Conservation (phyloP, 1,140 invertebrate species). For the Polypedilum vanderplanki region DNA sequence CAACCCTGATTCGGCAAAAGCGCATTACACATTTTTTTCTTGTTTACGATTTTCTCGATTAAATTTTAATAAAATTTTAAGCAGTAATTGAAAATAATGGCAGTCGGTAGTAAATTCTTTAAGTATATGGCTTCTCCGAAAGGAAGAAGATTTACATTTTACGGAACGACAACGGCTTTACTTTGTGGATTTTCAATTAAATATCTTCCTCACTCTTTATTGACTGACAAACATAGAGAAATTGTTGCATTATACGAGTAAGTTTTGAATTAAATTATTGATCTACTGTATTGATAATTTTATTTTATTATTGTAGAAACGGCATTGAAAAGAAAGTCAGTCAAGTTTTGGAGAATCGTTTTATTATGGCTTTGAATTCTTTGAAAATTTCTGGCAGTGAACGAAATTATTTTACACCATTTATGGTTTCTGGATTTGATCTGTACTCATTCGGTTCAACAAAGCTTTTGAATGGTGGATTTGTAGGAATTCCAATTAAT, state of each 20-base stretch:
- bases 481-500: conserved; percentile 58
- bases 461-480: conserved; percentile 45
- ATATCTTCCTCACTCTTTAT: conserved; percentile 48
- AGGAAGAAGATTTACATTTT: conserved; percentile 36
- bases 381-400: conserved; percentile 44
- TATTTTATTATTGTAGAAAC: conserved; percentile 41
- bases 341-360: conserved; percentile 40
- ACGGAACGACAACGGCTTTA: conserved; percentile 31
- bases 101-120: neutral
- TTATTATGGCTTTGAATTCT: conserved; percentile 48
- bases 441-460: conserved; percentile 48
- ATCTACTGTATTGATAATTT: conserved; percentile 29
- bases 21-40: neutral
- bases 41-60: neutral
- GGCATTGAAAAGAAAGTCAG: conserved; percentile 44
- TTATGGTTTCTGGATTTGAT: conserved; percentile 58
- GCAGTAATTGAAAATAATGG: neutral
- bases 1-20: neutral
- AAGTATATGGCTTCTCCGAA: conserved; percentile 32
- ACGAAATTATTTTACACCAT: conserved; percentile 47
- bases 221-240: conserved; percentile 47
- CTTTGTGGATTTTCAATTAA: conserved; percentile 37
- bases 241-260: conserved; percentile 50
- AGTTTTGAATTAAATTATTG: conserved; percentile 33
- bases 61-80: neutral